Evolutionary conservation across 2,797 vertebrate species (phyloP), one percentile per base, ranked within the genome.

Genomic region (Peromyscus nudipes): DNA sequence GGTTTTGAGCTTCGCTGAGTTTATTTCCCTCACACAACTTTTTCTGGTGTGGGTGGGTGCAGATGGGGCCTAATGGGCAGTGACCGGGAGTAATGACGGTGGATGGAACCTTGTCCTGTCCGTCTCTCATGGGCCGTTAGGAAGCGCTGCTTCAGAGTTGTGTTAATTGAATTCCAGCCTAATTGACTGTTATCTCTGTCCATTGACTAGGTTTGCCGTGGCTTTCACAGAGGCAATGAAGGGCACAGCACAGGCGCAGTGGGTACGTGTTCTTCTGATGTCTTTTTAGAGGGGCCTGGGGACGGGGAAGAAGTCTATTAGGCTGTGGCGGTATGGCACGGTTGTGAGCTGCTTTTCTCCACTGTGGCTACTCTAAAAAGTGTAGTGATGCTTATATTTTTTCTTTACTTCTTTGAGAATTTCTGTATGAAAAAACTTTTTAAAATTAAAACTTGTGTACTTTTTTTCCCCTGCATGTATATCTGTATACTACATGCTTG

Each of bases 201-300:
- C 55, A 0, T 90, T 95, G 14, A 0, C 96, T 40, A 99, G 99
- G 98, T 99, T 99, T 98, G 99, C 99, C 0, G 99, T 99, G 92
- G 99, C 99, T 37, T 99, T 99, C 98, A 99, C 99, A 0, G 97
- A 98, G 92, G 98, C 99, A 60, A 98, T 99, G 98, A 99, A 99
- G 98, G 99, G 99, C 88, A 97, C 97, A 57, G 99, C 99, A 3
- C 98, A 98, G 96, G 83, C 95, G 27, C 97, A 98, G 97, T 99
- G 99, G 99, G 99, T 99, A 99, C 0, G 99, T 99, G 92, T 71
- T 14, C 6, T 0, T 43, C 57, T 46, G 0, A 23, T 0, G 7
- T 8, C 17, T 1, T 80, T 21, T 1, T 1, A 6, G 37, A 0
- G 1, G 55, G 11, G 67, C 37, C 1, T 3, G 2, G 43, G 17